Percentiles rank a stretch among this genome's conserved stretches.
Conservation (phyloP, 2,888 invertebrate species). For the Troilus luridus region DNA sequence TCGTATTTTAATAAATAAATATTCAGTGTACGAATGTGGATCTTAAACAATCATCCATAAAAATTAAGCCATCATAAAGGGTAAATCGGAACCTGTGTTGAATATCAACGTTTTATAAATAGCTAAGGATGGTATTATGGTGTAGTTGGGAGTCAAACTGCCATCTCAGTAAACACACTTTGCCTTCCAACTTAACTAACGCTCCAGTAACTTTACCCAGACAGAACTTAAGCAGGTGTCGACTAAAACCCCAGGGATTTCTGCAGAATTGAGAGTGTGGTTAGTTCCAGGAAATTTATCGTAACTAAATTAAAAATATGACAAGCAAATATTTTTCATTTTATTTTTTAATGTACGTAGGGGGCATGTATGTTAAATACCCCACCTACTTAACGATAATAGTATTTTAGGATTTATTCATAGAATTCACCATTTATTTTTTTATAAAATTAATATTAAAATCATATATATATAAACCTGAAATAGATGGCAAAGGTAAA, state of each 20-base stretch:
- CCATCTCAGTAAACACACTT: conserved; percentile 29
- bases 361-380: no score
- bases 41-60: no score
- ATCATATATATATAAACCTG: no score
- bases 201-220: neutral
- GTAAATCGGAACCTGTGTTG: neutral
- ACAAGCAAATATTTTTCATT: neutral
- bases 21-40: no score
- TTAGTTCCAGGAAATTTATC: neutral
- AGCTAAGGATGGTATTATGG: neutral
- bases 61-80: no score
- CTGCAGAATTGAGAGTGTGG: neutral
- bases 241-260: neutral
- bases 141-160: neutral
- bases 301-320: neutral
- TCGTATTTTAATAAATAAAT: no score
- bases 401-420: no score
- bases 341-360: no score
- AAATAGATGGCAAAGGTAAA: no score
- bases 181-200: neutral
- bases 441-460: no score
- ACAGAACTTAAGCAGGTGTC: neutral
- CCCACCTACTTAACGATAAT: no score
- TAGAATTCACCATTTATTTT: no score
- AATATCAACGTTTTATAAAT: neutral